Base-by-base conservation (phyloP, 2,888 invertebrate genomes). In the Melipona beecheii region DNA sequence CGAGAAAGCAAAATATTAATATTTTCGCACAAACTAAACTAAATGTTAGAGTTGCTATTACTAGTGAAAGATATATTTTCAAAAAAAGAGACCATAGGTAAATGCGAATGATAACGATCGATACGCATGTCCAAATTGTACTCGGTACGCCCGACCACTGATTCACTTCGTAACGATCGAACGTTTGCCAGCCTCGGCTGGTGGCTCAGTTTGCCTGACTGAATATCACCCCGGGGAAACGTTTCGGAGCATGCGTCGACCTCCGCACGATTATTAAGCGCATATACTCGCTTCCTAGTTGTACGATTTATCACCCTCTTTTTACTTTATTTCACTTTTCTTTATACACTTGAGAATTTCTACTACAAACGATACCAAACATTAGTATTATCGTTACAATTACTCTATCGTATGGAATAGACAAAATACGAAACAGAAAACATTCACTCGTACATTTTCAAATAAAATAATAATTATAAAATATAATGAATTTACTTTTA, bases 91-190 rank as follows among this genome's bases (percentile, higher is more conserved):
- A 49, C 6, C 27, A n/a, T 52, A 64, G 36, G 27, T 56, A 31
- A 17, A 6, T 19, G n/a, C 2, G 13, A 43, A 60, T 31, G 58
- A 65, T 65, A 68, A 27, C 71, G 54, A 71, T 65, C 66, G 52
- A 79, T 84, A 77, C 70, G 83, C 69, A 70, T 75, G 56, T 83
- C 74, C 83, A 27, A 70, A 78, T 72, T 27, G 24, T 81, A 65
- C 66, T 56, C 78, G 62, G 73, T 66, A 76, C 70, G 70, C 75
- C n/a, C 60, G 66, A 69, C 70, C 79, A 76, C 73, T 73, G 74
- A 90, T 90, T 85, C 89, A 86, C 90, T 90, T 88, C 90, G 93
- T 93, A 93, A 93, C 91, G 93, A 93, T 93, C 93, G 93, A 90
- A 60, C 85, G 78, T 80, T 72, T 74, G 76, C 49, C 70, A 71